Conservation (phyloP, 2,113 vertebrate genomes). For the Campylorhamphus procurvoides region DNA sequence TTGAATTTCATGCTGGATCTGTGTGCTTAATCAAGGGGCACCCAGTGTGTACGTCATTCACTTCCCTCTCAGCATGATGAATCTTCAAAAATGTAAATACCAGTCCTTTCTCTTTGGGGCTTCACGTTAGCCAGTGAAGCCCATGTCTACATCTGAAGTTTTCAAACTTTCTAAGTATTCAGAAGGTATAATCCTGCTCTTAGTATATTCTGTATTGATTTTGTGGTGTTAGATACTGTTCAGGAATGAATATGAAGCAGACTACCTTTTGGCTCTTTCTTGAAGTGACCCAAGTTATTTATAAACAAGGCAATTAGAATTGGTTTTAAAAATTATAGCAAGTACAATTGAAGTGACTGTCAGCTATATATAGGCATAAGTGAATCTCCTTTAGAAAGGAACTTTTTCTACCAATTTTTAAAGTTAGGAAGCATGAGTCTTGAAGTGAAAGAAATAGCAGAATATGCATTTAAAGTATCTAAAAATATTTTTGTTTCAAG, state of each 20-base stretch:
- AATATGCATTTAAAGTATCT: background rate
- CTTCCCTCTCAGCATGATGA: background rate
- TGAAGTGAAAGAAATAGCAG: background rate
- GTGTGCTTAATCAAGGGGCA: background rate
- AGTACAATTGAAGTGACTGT: background rate
- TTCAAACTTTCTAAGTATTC: background rate
- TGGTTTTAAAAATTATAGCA: background rate
- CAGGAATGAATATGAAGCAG: background rate
- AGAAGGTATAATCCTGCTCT: background rate
- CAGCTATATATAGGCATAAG: background rate
- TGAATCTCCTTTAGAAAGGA: background rate
- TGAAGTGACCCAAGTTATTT: background rate
- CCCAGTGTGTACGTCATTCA: background rate
- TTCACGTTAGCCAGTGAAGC: background rate
- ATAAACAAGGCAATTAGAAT: background rate
- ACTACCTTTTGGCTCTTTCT: background rate
- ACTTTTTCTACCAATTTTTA: background rate
- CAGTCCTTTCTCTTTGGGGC: background rate
- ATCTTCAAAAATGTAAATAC: background rate
- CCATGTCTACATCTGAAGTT: background rate
- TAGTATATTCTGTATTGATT: background rate
- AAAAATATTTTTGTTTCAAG: background rate
- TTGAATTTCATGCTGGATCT: background rate
- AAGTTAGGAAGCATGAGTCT: background rate
- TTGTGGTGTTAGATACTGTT: background rate